These are phyloP conservation scores for Melolontha melolontha DNA, from an alignment of 2,888 invertebrate genomes.

Conservation along the genomic window DNA sequence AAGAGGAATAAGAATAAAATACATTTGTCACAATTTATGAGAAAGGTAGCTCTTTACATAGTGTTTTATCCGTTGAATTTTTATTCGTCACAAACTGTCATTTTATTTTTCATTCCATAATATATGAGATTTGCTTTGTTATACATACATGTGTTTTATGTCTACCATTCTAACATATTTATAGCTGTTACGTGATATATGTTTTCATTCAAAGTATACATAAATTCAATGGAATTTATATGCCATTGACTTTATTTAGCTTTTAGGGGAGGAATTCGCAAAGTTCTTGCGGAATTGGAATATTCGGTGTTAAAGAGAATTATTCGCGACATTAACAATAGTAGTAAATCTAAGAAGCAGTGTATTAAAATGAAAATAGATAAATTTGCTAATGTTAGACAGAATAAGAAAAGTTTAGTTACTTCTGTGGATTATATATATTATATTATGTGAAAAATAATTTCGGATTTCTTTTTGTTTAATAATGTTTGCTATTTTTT, in stretches of 20 bases:
- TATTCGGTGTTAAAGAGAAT: not conserved
- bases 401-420: too few relatives aligned
- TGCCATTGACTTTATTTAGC: constrained; percentile 21
- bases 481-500: too few relatives aligned
- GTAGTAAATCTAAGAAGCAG: too few relatives aligned
- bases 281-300: too few relatives aligned
- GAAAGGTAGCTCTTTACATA: constrained; percentile 6
- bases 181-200: constrained; percentile 29
- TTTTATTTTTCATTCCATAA: constrained; percentile 29
- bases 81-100: constrained; percentile 32
- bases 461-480: too few relatives aligned
- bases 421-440: too few relatives aligned
- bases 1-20: not conserved
- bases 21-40: constrained; percentile 20
- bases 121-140: constrained; percentile 23
- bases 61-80: constrained; percentile 30
- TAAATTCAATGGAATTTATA: constrained; percentile 30
- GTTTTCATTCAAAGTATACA: constrained; percentile 16
- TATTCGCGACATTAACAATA: not conserved
- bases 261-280: not conserved
- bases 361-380: too few relatives aligned
- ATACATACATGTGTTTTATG: constrained; percentile 16
- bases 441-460: too few relatives aligned
- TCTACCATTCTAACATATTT: constrained; percentile 31
- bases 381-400: too few relatives aligned